A percentile compares a stretch with the other conserved stretches of the same genome.
These are phyloP conservation scores for Dipodomys merriami DNA, from an alignment of 2,113 vertebrate genomes.

Conservation along the genomic window DNA sequence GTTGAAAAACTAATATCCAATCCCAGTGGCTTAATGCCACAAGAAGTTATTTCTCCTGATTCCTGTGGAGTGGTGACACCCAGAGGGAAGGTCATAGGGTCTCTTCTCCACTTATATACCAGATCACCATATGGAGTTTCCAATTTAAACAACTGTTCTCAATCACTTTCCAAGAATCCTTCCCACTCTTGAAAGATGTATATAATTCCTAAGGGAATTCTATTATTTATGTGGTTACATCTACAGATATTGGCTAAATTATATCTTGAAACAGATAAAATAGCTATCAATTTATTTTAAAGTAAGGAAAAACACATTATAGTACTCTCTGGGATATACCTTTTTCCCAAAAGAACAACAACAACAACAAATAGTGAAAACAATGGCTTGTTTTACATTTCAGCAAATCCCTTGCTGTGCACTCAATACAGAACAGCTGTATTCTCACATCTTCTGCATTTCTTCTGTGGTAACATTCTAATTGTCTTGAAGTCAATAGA, in stretches of 20 bases:
- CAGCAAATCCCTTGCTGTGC: not conserved
- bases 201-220: not conserved
- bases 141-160: not conserved
- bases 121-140: not conserved
- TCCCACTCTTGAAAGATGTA: not conserved
- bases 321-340: not conserved
- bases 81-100: fast-evolving
- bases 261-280: not conserved
- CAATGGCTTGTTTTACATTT: not conserved
- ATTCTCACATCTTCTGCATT: not conserved
- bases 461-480: not conserved
- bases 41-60: not conserved
- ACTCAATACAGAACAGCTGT: not conserved
- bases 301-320: not conserved
- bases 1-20: not conserved
- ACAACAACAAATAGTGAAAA: not conserved
- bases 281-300: not conserved
- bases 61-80: not conserved
- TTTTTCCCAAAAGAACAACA: not conserved
- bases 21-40: not conserved
- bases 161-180: not conserved
- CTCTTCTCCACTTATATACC: fast-evolving
- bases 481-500: not conserved
- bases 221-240: not conserved
- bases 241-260: not conserved